Percentiles rank a stretch among this genome's conserved stretches.
Conservation (phyloP, 2,113 vertebrate genomes). For the Eonycteris spelaea region DNA sequence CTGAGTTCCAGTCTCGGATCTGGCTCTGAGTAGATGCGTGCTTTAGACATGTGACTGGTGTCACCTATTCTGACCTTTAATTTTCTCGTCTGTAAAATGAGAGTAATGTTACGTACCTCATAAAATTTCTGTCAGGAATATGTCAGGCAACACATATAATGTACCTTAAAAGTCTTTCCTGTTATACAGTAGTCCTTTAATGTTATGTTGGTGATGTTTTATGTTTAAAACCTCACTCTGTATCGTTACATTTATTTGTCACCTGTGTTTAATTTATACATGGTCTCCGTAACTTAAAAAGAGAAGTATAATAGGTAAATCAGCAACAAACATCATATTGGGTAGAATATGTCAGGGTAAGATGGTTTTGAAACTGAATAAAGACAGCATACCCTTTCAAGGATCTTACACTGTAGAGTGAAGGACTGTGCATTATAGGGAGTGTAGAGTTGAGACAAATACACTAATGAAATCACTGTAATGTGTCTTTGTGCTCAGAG, state of each 20-base stretch:
- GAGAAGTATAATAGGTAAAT: not conserved
- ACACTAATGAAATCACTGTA: not conserved
- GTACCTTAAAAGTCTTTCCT: not conserved
- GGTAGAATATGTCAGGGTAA: not conserved
- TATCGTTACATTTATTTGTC: not conserved
- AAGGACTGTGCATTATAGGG: not conserved
- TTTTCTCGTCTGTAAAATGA: slow-evolving; percentile 2
- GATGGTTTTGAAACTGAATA: not conserved
- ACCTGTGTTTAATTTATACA: not conserved
- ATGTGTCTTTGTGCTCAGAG: not conserved
- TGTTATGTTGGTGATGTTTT: not conserved
- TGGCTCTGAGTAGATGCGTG: not conserved
- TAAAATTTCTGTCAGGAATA: not conserved
- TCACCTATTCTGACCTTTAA: not conserved
- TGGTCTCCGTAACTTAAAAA: not conserved
- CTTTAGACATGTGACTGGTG: not conserved
- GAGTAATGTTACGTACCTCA: not conserved
- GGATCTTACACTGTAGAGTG: not conserved
- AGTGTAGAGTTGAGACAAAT: not conserved
- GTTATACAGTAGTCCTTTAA: not conserved
- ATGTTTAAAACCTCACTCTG: not conserved
- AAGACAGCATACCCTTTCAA: not conserved
- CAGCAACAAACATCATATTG: not conserved
- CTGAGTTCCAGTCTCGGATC: not conserved
- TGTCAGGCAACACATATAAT: not conserved